These are phyloP conservation scores for Ips typographus DNA, from an alignment of 1,140 invertebrate genomes.

Conservation along the genomic window DNA sequence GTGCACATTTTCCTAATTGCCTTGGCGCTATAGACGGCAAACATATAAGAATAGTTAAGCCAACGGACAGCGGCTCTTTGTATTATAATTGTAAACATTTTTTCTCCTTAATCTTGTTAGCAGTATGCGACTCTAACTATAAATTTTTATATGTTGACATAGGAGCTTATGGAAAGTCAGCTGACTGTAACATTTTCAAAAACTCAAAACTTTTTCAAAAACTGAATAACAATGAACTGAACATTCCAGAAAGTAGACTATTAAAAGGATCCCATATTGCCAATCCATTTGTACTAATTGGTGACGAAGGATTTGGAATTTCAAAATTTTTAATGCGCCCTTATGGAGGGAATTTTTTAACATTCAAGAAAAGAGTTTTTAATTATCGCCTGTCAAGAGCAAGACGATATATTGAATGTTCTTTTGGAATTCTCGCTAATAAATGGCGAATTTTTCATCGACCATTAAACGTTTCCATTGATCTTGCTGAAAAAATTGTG, in stretches of 20 bases:
- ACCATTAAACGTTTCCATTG: constrained; percentile 44
- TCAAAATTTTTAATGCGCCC: constrained; percentile 47
- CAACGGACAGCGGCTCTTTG: constrained; percentile 45
- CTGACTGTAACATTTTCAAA: constrained; percentile 51
- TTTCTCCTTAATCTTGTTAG: constrained; percentile 45
- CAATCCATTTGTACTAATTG: constrained; percentile 42
- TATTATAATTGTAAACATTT: constrained; percentile 47
- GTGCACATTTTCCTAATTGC: constrained; percentile 50
- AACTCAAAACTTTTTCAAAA: constrained; percentile 40
- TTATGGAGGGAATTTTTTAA: constrained; percentile 48
- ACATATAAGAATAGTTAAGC: constrained; percentile 49
- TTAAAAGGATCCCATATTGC: constrained; percentile 31
- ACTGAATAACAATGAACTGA: constrained; percentile 36
- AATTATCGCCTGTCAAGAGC: constrained; percentile 54
- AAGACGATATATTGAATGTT: constrained; percentile 53
- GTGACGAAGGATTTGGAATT: constrained; percentile 51
- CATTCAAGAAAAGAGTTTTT: constrained; percentile 49
- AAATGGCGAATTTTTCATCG: constrained; percentile 51
- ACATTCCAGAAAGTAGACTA: constrained; percentile 39
- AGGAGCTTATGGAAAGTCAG: constrained; percentile 51
- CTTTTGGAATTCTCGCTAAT: constrained; percentile 46
- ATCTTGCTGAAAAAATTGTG: constrained; percentile 44
- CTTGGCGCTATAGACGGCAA: constrained; percentile 52
- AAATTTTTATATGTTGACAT: constrained; percentile 46
- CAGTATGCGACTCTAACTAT: constrained; percentile 14